Evolutionary conservation across 2,113 vertebrate genomes (phyloP).

Genomic region (Alaudala cheleensis): DNA sequence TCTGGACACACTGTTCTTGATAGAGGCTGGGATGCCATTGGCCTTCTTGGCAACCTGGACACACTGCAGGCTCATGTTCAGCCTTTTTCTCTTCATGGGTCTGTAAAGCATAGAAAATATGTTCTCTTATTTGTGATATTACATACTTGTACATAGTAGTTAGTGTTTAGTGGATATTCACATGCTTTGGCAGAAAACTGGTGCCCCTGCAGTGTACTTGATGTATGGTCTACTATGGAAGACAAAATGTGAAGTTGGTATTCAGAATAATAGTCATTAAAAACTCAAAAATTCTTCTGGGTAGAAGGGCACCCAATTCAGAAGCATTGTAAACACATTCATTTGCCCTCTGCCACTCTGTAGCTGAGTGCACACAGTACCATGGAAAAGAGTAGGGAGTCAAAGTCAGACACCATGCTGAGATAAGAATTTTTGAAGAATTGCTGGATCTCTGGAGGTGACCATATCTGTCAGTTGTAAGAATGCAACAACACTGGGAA

Average conservation of each 20-base stretch:
- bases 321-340: neutral
- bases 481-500: neutral
- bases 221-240: neutral
- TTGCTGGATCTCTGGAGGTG: neutral
- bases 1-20: neutral
- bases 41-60: neutral
- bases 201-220: neutral
- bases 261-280: neutral
- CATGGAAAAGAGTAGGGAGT: neutral
- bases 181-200: neutral
- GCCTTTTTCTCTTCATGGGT: neutral
- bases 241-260: fast-evolving
- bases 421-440: neutral
- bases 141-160: neutral
- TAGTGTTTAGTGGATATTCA: neutral
- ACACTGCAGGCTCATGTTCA: neutral
- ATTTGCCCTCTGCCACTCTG: neutral
- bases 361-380: neutral
- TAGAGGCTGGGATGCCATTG: neutral
- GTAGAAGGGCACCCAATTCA: neutral
- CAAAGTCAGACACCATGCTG: neutral
- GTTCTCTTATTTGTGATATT: neutral
- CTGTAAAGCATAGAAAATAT: neutral
- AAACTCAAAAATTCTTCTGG: neutral
- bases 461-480: neutral